Conservation (phyloP, 2,113 vertebrate species). For the Girardinichthys multiradiatus region DNA sequence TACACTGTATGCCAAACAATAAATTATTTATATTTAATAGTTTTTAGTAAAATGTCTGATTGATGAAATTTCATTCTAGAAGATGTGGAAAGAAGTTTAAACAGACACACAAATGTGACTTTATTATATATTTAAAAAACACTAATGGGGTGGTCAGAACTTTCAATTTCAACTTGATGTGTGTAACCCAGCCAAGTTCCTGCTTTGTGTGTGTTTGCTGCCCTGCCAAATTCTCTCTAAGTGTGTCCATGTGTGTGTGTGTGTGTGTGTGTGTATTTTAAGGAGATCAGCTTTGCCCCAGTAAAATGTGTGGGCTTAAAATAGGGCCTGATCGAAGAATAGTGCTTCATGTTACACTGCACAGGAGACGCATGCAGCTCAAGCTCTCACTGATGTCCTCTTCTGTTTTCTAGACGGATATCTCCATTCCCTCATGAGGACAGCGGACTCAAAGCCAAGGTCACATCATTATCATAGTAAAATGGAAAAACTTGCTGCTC, state of each 20-base stretch:
- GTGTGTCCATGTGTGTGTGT: constrained; percentile 15
- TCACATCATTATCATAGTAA: constrained; percentile 34
- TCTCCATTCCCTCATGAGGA: constrained; percentile 48
- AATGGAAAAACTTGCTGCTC: background rate
- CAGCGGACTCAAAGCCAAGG: constrained; percentile 46
- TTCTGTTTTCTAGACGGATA: constrained; percentile 46
- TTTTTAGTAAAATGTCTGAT: too few relatives aligned
- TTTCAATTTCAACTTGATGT: constrained; percentile 60
- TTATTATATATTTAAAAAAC: constrained; percentile 17
- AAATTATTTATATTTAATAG: background rate
- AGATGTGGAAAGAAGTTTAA: constrained; percentile 5
- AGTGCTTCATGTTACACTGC: constrained; percentile 75
- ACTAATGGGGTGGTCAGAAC: constrained; percentile 24
- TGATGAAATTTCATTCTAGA: too few relatives aligned
- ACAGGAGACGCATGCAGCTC: constrained; percentile 60
- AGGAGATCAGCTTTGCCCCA: constrained; percentile 72
- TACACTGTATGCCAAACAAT: background rate
- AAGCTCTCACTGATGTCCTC: constrained; percentile 62
- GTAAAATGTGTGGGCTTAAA: constrained; percentile 70
- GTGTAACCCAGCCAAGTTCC: constrained; percentile 46
- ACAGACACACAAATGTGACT: constrained; percentile 14
- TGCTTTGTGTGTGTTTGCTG: constrained; percentile 7
- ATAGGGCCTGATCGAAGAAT: constrained; percentile 74
- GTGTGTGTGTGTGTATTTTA: constrained; percentile 20
- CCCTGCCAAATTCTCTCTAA: background rate